phyloP scores from a whole-genome alignment of 2,113 vertebrate species.

The Mobula hypostoma region DNA sequence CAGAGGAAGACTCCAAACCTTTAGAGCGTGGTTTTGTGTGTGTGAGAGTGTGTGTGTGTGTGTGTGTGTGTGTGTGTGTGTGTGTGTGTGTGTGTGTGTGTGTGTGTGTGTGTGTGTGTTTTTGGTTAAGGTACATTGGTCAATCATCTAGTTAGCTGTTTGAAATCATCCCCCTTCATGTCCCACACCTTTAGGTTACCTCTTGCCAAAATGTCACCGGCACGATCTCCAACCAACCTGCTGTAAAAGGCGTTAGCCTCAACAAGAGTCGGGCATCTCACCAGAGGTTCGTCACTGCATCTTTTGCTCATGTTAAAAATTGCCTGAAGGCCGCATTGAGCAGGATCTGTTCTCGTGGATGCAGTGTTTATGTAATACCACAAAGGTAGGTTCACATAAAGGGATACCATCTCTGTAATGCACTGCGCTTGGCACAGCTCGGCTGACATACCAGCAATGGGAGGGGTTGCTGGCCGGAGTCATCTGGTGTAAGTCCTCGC shows the following conservation, averaged over 20 bases:
- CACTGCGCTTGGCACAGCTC: neutral
- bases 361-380: slow-evolving; percentile 15
- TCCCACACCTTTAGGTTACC: neutral
- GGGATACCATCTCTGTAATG: slow-evolving; percentile 32
- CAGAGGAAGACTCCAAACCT: slow-evolving; percentile 15
- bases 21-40: neutral
- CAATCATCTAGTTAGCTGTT: slow-evolving; percentile 20
- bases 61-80: too few species aligned
- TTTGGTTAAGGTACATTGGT: slow-evolving; percentile 34
- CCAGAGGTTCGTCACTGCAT: neutral
- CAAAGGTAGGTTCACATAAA: slow-evolving; percentile 22
- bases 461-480: slow-evolving; percentile 46
- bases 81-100: too few species aligned
- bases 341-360: neutral
- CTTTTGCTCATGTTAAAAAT: neutral
- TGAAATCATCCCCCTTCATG: slow-evolving; percentile 7
- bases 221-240: neutral
- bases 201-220: too few species aligned
- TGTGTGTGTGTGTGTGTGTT: neutral
- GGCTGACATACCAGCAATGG: neutral
- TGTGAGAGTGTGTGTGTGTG: too few species aligned
- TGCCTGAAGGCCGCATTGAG: neutral
- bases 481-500: slow-evolving; percentile 91
- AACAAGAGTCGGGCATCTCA: neutral
- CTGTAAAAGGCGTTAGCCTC: neutral